Evolutionary conservation across 2,888 invertebrate genomes (phyloP).

Genomic region (Oscheius sp.): DNA sequence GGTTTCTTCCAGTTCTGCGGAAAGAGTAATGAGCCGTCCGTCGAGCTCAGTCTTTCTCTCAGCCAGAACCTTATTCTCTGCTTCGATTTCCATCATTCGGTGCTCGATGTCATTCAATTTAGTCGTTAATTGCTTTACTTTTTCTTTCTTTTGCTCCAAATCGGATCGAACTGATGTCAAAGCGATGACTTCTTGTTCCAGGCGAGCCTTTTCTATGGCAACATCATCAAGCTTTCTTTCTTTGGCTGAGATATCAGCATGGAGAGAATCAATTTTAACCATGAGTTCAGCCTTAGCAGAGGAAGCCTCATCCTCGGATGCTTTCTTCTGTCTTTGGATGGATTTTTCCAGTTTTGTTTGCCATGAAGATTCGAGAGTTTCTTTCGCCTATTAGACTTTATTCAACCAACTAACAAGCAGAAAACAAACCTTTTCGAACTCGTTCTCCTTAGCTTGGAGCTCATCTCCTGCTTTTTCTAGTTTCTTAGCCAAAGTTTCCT

Average conservation of each 20-base stretch:
- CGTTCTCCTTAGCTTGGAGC: neutral
- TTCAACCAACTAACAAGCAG: too few relatives aligned
- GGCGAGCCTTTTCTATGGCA: constrained; percentile 27
- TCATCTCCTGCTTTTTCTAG: constrained; percentile 20
- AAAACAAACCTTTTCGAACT: constrained; percentile 20
- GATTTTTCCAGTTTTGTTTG: constrained; percentile 41
- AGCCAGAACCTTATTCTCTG: constrained; percentile 20
- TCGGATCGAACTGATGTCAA: constrained; percentile 16
- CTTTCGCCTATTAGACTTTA: constrained; percentile 34
- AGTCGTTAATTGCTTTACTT: constrained; percentile 17
- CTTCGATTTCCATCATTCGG: constrained; percentile 23
- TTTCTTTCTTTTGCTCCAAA: constrained; percentile 24
- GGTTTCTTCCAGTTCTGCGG: constrained; percentile 5
- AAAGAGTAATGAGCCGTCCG: neutral
- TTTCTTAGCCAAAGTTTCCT: neutral
- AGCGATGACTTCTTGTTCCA: constrained; percentile 33
- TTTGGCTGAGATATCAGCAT: constrained; percentile 22
- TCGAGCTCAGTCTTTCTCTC: constrained; percentile 28
- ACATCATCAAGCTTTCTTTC: constrained; percentile 34
- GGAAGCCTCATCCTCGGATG: constrained; percentile 31
- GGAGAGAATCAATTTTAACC: constrained; percentile 33
- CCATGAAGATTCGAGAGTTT: constrained; percentile 35
- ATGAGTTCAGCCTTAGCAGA: constrained; percentile 35
- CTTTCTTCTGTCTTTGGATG: constrained; percentile 37
- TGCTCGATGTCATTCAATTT: constrained; percentile 24